These are phyloP conservation scores for Nephrotoma flavescens DNA, from an alignment of 2,888 invertebrate species.

Conservation along the genomic window DNA sequence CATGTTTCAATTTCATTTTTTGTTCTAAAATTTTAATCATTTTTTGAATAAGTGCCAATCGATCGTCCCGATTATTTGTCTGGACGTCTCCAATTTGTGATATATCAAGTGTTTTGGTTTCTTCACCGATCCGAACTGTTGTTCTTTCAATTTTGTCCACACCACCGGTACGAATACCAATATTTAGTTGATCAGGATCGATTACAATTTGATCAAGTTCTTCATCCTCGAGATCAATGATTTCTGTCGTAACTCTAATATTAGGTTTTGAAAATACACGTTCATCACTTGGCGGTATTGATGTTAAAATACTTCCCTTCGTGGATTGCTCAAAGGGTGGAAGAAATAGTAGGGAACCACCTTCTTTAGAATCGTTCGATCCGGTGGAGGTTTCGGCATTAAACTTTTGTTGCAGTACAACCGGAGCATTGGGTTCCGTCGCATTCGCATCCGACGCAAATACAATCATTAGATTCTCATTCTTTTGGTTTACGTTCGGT, in stretches of 20 bases:
- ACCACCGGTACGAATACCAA: background rate
- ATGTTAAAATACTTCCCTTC: background rate
- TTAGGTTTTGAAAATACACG: background rate
- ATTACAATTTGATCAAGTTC: background rate
- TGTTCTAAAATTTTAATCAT: conserved; percentile 1
- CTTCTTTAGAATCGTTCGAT: background rate
- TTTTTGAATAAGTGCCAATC: background rate
- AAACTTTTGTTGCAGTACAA: background rate
- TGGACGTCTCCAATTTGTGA: background rate
- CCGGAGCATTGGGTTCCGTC: background rate
- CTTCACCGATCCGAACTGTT: background rate
- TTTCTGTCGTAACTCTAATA: background rate
- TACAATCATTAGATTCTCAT: background rate
- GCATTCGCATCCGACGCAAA: background rate
- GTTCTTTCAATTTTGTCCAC: background rate
- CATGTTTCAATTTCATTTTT: background rate
- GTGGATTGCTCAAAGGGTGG: background rate
- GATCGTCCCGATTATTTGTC: background rate
- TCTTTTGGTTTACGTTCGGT: background rate
- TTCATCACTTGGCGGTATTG: background rate
- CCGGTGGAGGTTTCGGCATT: background rate
- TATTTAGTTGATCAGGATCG: background rate
- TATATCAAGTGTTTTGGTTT: background rate
- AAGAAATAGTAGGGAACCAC: background rate
- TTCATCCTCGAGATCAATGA: background rate